phyloP scores from a whole-genome alignment of 2,888 invertebrate species.

The Ecliptopera silaceata region DNA sequence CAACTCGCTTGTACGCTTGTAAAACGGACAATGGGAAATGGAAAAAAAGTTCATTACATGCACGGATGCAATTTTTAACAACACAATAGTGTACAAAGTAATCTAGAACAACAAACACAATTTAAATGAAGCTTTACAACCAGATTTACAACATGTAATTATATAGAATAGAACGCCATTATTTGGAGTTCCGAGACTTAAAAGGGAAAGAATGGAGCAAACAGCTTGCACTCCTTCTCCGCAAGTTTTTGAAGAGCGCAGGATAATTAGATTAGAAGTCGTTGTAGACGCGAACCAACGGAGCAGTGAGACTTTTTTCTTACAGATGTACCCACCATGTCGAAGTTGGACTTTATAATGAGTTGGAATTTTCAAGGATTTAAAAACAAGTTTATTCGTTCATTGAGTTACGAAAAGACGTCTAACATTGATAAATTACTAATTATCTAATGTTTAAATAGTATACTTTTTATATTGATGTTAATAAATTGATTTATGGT shows the following conservation, averaged over 20 bases:
- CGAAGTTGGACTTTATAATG: constrained; percentile 40
- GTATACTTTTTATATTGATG: neutral
- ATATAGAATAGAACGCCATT: constrained; percentile 49
- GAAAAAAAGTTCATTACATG: neutral
- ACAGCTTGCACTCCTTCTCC: constrained; percentile 58
- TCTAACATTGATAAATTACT: neutral
- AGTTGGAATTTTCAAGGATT: constrained; percentile 32
- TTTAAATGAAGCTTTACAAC: constrained; percentile 37
- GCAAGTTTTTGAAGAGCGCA: constrained; percentile 64
- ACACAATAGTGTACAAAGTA: constrained; percentile 27
- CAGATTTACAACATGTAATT: constrained; percentile 34
- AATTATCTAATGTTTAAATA: constrained; percentile 3
- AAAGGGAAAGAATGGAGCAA: constrained; percentile 58
- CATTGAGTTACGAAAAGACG: neutral
- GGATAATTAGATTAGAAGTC: constrained; percentile 74
- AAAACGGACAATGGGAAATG: neutral
- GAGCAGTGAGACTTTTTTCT: constrained; percentile 39
- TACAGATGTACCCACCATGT: constrained; percentile 30
- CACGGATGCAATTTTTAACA: constrained; percentile 8
- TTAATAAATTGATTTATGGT: constrained; percentile 5
- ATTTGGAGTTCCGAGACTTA: constrained; percentile 43
- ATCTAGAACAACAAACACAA: constrained; percentile 38
- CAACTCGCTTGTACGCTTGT: no score
- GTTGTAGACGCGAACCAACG: constrained; percentile 47
- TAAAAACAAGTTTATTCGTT: constrained; percentile 3